phyloP scores from a whole-genome alignment of 2,113 vertebrate genomes.

The Sinocyclocheilus anophthalmus region DNA sequence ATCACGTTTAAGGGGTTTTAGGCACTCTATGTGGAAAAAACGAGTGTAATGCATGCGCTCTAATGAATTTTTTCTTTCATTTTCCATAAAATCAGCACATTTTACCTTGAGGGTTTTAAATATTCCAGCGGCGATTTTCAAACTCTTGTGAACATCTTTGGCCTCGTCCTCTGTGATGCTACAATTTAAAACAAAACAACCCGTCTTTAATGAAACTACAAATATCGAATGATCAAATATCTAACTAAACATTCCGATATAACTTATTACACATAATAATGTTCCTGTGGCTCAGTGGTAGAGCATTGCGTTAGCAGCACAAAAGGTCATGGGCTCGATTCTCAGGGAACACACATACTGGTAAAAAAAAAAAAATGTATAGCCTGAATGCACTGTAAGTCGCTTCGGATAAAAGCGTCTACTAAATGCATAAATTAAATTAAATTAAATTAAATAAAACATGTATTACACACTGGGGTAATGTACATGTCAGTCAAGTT shows the following conservation, averaged over 20 bases:
- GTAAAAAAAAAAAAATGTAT: too few species aligned
- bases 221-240: too few species aligned
- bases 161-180: slow-evolving; percentile 95
- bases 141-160: slow-evolving; percentile 93
- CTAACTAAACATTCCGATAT: not conserved
- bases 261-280: too few species aligned
- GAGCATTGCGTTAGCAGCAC: too few species aligned
- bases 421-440: too few species aligned
- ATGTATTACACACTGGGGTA: not conserved
- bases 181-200: slow-evolving; percentile 46
- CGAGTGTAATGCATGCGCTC: too few species aligned
- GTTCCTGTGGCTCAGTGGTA: too few species aligned
- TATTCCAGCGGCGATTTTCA: slow-evolving; percentile 93
- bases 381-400: too few species aligned
- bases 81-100: not conserved
- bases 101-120: slow-evolving; percentile 95
- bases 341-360: too few species aligned
- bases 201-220: not conserved
- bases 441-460: not conserved
- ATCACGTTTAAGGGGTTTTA: not conserved
- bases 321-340: too few species aligned
- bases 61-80: not conserved
- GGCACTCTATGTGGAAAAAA: not conserved
- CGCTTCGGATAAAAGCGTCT: too few species aligned
- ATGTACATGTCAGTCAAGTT: too few species aligned